Evolutionary conservation across 2,113 vertebrate species (phyloP).

Genomic region (human (Homo sapiens)): GRCh38 chr3:166605001-166605500

Average conservation of each 20-base stretch:
- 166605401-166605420: background rate
- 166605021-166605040: background rate
- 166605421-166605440: background rate
- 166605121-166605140: background rate
- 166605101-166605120: background rate
- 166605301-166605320: background rate
- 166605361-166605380: background rate
- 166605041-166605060: background rate
- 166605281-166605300: background rate
- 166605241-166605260: background rate
- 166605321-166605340: background rate
- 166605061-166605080: background rate
- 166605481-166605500: background rate
- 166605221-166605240: background rate
- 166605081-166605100: background rate
- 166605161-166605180: background rate
- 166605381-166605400: background rate
- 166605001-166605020: background rate
- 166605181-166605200: background rate
- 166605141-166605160: background rate
- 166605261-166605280: background rate
- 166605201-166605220: background rate
- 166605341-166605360: no score
- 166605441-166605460: background rate
- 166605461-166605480: background rate